These are phyloP conservation scores for Drosophila lini DNA, from an alignment of 1,140 invertebrate genomes.

Conservation along the genomic window DNA sequence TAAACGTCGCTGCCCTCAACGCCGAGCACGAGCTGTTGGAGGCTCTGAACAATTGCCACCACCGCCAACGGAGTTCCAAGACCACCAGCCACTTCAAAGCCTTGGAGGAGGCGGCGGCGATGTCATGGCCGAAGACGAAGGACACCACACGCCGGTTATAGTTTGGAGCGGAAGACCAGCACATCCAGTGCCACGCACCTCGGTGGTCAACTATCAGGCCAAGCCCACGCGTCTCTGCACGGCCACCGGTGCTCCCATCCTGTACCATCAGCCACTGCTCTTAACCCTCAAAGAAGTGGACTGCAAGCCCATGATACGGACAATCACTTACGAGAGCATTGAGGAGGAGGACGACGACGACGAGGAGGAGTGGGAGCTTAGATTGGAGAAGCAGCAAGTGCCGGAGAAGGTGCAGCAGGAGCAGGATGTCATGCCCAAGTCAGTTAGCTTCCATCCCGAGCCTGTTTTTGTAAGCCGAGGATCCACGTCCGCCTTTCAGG, in stretches of 20 bases:
- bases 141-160: background rate
- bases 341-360: background rate
- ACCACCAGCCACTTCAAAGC: background rate
- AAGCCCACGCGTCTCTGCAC: slow-evolving; percentile 25
- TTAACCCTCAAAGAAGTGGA: background rate
- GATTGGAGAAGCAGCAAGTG: background rate
- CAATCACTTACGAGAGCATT: slow-evolving; percentile 46
- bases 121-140: background rate
- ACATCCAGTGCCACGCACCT: background rate
- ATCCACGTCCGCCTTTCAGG: background rate
- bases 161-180: background rate
- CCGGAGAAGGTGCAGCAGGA: background rate
- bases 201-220: slow-evolving; percentile 38
- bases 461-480: background rate
- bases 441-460: slow-evolving; percentile 21
- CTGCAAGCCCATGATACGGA: slow-evolving; percentile 19
- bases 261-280: slow-evolving; percentile 47
- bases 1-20: background rate
- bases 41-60: background rate
- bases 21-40: slow-evolving; percentile 1
- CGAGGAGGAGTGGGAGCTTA: background rate
- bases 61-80: background rate
- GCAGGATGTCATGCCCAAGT: background rate
- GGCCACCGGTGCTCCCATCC: slow-evolving; percentile 26
- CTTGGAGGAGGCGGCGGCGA: slow-evolving; percentile 9